Percentiles rank a stretch among this genome's conserved stretches.
Evolutionary conservation across 1,140 invertebrate species (phyloP).

Genomic region (Drosophila sechellia): DNA sequence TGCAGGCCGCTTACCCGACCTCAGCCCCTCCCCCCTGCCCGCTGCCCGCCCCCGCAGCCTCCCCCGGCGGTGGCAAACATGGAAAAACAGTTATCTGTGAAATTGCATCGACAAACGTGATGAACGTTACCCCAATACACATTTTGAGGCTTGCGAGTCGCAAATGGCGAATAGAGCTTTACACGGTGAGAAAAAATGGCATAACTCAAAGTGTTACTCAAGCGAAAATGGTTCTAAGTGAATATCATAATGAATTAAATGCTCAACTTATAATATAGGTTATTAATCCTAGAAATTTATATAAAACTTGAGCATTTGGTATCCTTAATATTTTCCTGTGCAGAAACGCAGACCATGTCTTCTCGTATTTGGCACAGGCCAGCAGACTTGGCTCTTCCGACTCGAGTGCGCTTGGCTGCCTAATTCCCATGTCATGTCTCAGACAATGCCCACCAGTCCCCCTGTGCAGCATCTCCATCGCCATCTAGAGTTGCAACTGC

Average conservation of each 20-base stretch:
- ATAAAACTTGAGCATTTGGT: too few relatives aligned
- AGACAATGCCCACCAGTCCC: conserved; percentile 59
- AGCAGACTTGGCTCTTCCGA: conserved; percentile 62
- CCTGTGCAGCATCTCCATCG: conserved; percentile 14
- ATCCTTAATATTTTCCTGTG: background rate
- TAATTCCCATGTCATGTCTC: conserved; percentile 78
- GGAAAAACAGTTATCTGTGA: conserved; percentile 80
- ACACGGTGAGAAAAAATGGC: conserved; percentile 4
- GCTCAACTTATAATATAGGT: too few relatives aligned
- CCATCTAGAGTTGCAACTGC: conserved; percentile 2
- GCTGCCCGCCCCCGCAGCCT: conserved; percentile 17
- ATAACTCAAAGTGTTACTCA: background rate
- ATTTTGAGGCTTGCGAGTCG: conserved; percentile 35
- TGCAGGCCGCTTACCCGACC: conserved; percentile 29
- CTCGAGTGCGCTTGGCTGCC: conserved; percentile 67
- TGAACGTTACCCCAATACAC: conserved; percentile 80
- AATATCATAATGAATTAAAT: too few relatives aligned
- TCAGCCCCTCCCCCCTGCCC: conserved; percentile 14
- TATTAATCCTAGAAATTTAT: too few relatives aligned
- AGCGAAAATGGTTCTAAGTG: background rate
- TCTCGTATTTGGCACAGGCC: conserved; percentile 60
- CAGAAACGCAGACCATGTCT: conserved; percentile 8
- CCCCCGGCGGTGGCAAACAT: conserved; percentile 63
- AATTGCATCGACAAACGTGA: conserved; percentile 82
- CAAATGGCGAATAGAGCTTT: conserved; percentile 15